Percentiles rank a stretch among this genome's conserved stretches.
Evolutionary conservation across 2,797 vertebrate species (phyloP).

Genomic region (Hippoglossus hippoglossus): DNA sequence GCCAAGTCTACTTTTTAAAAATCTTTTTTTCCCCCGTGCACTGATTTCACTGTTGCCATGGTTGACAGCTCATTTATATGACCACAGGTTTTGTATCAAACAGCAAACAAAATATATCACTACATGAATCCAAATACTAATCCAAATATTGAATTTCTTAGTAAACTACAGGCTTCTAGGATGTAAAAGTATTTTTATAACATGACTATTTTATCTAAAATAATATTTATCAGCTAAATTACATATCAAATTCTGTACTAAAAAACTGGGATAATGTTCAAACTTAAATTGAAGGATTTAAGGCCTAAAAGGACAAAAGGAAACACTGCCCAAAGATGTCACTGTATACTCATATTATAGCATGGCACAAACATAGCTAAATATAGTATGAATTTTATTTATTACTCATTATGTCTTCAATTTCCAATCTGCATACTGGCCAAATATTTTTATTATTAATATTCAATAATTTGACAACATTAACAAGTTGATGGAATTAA

Average conservation of each 20-base stretch:
- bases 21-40: slow-evolving; percentile 16
- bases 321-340: neutral
- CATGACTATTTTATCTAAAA: neutral
- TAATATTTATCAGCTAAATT: neutral
- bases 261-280: neutral
- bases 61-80: slow-evolving; percentile 1
- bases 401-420: neutral
- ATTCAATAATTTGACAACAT: neutral
- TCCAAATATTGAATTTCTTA: neutral
- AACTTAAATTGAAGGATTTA: neutral
- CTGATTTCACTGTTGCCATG: neutral
- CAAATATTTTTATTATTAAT: neutral
- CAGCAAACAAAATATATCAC: neutral
- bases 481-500: neutral
- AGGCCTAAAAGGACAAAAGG: neutral
- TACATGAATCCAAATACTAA: neutral
- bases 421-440: slow-evolving; percentile 5
- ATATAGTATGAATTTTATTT: neutral
- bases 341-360: slow-evolving; percentile 12
- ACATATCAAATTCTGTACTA: neutral
- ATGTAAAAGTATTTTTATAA: neutral
- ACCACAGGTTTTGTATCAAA: slow-evolving; percentile 14
- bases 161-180: neutral
- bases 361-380: slow-evolving; percentile 10
- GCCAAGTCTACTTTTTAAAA: too few relatives aligned